phyloP scores from a whole-genome alignment of 1,140 invertebrate species.

The Spodoptera frugiperda region DNA sequence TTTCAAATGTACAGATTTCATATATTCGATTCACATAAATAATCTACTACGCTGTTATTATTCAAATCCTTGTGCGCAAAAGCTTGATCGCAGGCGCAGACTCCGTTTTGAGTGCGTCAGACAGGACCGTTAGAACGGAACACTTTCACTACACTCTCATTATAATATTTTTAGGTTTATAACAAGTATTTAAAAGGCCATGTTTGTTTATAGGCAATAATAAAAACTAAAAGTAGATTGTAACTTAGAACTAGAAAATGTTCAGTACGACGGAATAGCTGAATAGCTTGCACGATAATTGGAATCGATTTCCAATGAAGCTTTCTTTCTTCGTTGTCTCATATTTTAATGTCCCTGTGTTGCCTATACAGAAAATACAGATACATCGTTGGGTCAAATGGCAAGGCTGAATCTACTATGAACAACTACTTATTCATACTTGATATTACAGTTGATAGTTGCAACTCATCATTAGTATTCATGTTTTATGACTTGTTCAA shows the following conservation, averaged over 20 bases:
- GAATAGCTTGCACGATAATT: conserved; percentile 21
- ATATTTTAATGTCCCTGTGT: neutral
- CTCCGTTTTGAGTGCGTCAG: conserved; percentile 16
- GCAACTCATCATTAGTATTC: neutral
- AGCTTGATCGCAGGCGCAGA: conserved; percentile 16
- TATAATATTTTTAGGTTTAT: conserved; percentile 1
- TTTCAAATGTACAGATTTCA: neutral
- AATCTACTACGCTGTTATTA: conserved; percentile 1
- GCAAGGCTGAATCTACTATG: neutral
- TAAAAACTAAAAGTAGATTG: too few relatives aligned
- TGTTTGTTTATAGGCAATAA: too few relatives aligned
- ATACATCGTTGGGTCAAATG: neutral
- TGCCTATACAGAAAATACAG: neutral
- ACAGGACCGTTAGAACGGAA: conserved; percentile 47
- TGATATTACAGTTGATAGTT: neutral
- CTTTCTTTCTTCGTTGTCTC: conserved; percentile 14
- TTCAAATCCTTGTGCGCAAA: conserved; percentile 15
- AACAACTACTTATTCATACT: neutral
- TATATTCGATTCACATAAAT: conserved; percentile 16
- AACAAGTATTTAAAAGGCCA: neutral
- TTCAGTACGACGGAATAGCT: neutral
- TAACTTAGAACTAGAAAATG: too few relatives aligned
- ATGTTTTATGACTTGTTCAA: neutral
- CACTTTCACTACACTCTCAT: conserved; percentile 46
- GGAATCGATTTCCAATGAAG: conserved; percentile 21